Conservation (phyloP, 2,888 invertebrate genomes). For the Argyresthia goedartella region DNA sequence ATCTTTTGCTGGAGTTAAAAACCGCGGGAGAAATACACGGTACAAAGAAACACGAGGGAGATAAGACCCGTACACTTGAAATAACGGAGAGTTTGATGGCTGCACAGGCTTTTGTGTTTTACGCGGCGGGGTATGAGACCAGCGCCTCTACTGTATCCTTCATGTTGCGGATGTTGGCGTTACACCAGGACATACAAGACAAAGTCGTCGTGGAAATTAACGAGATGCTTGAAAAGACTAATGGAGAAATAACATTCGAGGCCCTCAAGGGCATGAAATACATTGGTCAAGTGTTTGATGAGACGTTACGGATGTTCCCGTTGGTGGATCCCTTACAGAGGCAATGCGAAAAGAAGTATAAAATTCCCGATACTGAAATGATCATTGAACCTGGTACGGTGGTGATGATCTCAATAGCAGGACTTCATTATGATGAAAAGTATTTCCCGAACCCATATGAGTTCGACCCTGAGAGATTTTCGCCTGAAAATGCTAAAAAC, state of each 20-base stretch:
- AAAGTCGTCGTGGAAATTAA: slow-evolving; percentile 6
- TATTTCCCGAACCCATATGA: slow-evolving; percentile 14
- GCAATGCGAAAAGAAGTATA: slow-evolving; percentile 2
- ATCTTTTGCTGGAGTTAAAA: slow-evolving; percentile 9
- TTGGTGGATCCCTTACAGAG: slow-evolving; percentile 11
- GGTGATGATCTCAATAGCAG: slow-evolving; percentile 8
- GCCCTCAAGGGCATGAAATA: slow-evolving; percentile 8
- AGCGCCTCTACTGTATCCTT: slow-evolving; percentile 24
- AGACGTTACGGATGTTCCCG: slow-evolving; percentile 12
- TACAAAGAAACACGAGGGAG: slow-evolving; percentile 5
- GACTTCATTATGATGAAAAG: slow-evolving; percentile 14
- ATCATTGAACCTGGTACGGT: slow-evolving; percentile 10
- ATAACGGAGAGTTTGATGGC: slow-evolving; percentile 12
- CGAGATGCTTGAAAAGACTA: background rate
- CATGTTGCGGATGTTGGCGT: slow-evolving; percentile 19
- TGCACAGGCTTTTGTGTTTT: slow-evolving; percentile 15
- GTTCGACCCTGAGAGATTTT: slow-evolving; percentile 18
- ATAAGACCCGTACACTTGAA: slow-evolving; percentile 6
- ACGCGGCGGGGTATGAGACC: slow-evolving; percentile 26
- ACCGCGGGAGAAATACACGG: slow-evolving; percentile 7
- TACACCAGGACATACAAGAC: slow-evolving; percentile 10
- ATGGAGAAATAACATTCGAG: slow-evolving; percentile 5
- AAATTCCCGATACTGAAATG: slow-evolving; percentile 13
- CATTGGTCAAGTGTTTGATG: slow-evolving; percentile 10
- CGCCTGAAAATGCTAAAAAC: slow-evolving; percentile 11